Base-by-base conservation (phyloP, 2,113 vertebrate genomes). In the Clupea harengus region DNA sequence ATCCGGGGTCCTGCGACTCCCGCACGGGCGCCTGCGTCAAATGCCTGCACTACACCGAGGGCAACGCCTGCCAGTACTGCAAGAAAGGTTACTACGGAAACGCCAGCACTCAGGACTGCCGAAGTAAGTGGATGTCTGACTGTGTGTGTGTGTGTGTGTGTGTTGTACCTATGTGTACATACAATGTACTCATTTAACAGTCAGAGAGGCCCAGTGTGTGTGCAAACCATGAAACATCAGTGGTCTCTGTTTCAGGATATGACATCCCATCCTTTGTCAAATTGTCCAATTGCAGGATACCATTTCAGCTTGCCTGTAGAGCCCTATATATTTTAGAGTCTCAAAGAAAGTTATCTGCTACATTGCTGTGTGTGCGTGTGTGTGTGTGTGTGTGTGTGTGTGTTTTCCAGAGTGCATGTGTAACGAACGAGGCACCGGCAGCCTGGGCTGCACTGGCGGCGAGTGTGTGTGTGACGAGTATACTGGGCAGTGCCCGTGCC, bases 41-140 rank as follows among this genome's bases (percentile, higher is more conserved):
- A 85, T 99, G 98, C 88, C 95, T 97, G 86, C 93, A 97, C 91
- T 96, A 99, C 93, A 99, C 98, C 0, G 96, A 97, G 88, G 98
- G 98, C 0, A 89, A 95, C 57, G 91, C 90, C 0, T 99, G 98
- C 90, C 95, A 97, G 81, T 89, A 92, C 67, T 99, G 98, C 93
- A 95, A 91, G 9, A 57, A 88, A 5, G 98, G 98, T 15, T 99
- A 98, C 90, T 97, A 98, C 0, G 97, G 98, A 15, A 94, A 95
- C 0, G 97, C 98, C 0, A 90, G 93, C 80, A 95, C 92, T 46
- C 98, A 98, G 91, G 97, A 95, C 92, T 99, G 98, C 89, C 95
- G 96, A 90, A 99, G 98, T 99, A 93, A 98, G 98, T 91, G 46
- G 11, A 45, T 50, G 10, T 20, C 1, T 64, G 44, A 72, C 25